Conservation (phyloP, 1,140 invertebrate genomes). For the Sarcophaga peregrina region DNA sequence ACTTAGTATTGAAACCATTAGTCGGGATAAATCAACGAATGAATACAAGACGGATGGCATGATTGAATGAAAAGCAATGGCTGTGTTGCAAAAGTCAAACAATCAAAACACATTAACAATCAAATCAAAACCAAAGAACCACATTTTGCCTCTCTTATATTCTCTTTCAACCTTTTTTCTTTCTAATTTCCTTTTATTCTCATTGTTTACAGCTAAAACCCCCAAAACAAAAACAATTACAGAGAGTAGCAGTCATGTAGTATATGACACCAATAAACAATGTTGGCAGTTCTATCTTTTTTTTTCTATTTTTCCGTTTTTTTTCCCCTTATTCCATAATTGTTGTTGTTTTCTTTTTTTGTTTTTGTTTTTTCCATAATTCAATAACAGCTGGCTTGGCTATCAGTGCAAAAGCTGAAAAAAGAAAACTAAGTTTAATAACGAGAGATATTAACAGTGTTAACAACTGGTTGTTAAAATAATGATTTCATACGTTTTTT, state of each 20-base stretch:
- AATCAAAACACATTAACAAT: neutral
- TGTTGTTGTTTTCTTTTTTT: neutral
- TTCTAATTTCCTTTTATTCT: neutral
- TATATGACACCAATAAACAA: constrained; percentile 10
- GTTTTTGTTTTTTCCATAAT: neutral
- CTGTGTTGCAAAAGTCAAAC: constrained; percentile 15
- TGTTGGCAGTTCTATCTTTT: neutral
- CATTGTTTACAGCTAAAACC: too few species aligned
- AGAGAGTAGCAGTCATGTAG: neutral
- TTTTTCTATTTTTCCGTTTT: neutral
- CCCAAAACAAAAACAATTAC: too few species aligned
- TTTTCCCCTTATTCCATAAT: neutral
- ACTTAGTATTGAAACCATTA: neutral
- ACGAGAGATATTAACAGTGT: neutral
- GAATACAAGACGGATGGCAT: neutral
- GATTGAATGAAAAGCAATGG: neutral
- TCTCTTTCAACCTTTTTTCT: neutral
- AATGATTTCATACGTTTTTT: too few species aligned
- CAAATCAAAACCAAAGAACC: neutral
- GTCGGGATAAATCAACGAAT: neutral
- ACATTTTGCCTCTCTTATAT: neutral
- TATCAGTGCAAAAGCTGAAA: neutral
- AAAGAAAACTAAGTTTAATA: too few species aligned
- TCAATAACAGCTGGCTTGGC: neutral
- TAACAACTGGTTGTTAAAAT: neutral